phyloP scores from a whole-genome alignment of 2,888 invertebrate species.

The Calephelis perditalis region DNA sequence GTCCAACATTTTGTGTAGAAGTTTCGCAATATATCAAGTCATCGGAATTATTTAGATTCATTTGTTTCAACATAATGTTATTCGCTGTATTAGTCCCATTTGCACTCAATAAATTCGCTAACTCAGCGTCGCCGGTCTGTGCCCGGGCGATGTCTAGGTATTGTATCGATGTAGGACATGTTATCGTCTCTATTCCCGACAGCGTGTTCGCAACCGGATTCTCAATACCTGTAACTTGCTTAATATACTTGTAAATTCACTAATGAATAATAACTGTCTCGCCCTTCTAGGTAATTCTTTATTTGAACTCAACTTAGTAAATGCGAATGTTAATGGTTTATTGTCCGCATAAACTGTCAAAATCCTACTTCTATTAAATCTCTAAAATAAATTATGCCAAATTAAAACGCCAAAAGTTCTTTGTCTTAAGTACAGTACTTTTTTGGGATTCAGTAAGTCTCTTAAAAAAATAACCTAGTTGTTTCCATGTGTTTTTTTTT shows the following conservation, averaged over 20 bases:
- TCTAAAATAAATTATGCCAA: constrained; percentile 5
- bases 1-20: neutral
- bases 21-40: constrained; percentile 9
- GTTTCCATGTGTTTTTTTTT: constrained; percentile 16
- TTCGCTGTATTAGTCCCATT: neutral
- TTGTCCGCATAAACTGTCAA: too few relatives aligned
- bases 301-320: constrained; percentile 6
- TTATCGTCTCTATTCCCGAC: neutral
- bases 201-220: too few relatives aligned
- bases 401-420: constrained; percentile 10
- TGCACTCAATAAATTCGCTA: constrained; percentile 6
- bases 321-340: neutral
- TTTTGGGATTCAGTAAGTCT: constrained; percentile 31
- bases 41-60: neutral
- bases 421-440: constrained; percentile 13
- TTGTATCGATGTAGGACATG: neutral
- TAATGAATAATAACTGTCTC: neutral
- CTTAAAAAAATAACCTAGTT: constrained; percentile 41
- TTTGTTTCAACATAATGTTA: constrained; percentile 1
- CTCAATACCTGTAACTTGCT: too few relatives aligned
- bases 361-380: too few relatives aligned
- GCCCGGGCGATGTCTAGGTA: constrained; percentile 3
- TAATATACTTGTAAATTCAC: neutral
- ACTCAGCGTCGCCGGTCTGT: constrained; percentile 5
- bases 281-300: constrained; percentile 7